phyloP scores from a whole-genome alignment of 2,797 vertebrate genomes.

The Lacerta viridis region DNA sequence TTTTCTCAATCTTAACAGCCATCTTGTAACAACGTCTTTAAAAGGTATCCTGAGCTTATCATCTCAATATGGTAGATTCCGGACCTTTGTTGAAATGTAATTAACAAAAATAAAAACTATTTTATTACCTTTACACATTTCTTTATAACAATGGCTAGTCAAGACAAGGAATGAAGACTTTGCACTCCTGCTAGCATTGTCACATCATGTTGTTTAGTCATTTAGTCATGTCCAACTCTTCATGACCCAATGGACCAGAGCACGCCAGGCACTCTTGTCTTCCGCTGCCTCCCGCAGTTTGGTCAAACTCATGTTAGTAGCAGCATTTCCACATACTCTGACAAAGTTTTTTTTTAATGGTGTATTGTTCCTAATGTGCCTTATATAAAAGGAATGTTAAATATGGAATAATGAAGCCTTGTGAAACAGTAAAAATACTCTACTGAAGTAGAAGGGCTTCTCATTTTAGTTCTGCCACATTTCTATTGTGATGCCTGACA shows the following conservation, averaged over 20 bases:
- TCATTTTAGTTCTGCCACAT: too few species aligned
- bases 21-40: constrained; percentile 2
- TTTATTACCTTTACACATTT: not conserved
- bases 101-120: constrained; percentile 2
- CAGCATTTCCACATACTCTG: not conserved
- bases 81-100: not conserved
- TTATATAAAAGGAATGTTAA: not conserved
- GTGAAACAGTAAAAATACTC: not conserved
- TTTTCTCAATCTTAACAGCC: constrained; percentile 11
- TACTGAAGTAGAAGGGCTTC: not conserved
- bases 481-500: too few species aligned
- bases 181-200: not conserved
- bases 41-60: constrained; percentile 7
- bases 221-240: too few species aligned
- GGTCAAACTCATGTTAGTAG: too few species aligned
- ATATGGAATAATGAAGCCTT: not conserved
- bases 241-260: too few species aligned
- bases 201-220: not conserved
- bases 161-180: not conserved
- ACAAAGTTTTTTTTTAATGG: not conserved
- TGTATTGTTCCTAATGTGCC: not conserved
- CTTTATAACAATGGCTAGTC: not conserved
- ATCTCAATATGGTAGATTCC: constrained; percentile 2
- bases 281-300: too few species aligned
- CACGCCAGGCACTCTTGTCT: too few species aligned